Conservation (phyloP, 1,140 invertebrate species). For the Bombyx mandarina region DNA sequence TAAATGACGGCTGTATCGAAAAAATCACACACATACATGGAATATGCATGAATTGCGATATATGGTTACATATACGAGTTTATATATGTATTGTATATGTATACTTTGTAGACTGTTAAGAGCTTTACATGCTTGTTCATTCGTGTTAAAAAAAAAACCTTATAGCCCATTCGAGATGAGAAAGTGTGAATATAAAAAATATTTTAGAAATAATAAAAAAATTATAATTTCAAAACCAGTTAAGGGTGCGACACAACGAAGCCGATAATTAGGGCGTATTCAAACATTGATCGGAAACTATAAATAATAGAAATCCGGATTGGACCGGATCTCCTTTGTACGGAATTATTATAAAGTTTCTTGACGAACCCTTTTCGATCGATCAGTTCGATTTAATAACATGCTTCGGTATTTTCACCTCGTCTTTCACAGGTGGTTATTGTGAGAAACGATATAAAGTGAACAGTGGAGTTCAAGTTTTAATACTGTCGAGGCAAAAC, state of each 20-base stretch:
- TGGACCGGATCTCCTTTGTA: conserved; percentile 65
- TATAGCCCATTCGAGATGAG: no score
- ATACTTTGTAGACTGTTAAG: no score
- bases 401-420: conserved; percentile 45
- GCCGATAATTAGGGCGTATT: conserved; percentile 68
- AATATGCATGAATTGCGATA: no score
- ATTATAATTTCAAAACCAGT: conserved; percentile 18
- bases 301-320: conserved; percentile 64
- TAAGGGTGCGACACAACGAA: conserved; percentile 49
- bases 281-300: conserved; percentile 64
- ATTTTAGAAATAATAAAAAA: not conserved
- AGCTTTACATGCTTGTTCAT: no score
- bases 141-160: no score
- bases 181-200: no score
- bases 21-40: no score
- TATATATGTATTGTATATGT: no score
- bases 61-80: no score
- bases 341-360: conserved; percentile 55
- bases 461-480: no score
- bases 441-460: conserved; percentile 19
- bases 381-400: conserved; percentile 63
- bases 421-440: conserved; percentile 40
- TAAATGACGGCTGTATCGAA: no score
- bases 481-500: no score
- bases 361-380: conserved; percentile 55